Percentiles rank a stretch among this genome's conserved stretches.
Evolutionary conservation across 2,113 vertebrate species (phyloP).

Genomic region (Ammospiza nelsoni): DNA sequence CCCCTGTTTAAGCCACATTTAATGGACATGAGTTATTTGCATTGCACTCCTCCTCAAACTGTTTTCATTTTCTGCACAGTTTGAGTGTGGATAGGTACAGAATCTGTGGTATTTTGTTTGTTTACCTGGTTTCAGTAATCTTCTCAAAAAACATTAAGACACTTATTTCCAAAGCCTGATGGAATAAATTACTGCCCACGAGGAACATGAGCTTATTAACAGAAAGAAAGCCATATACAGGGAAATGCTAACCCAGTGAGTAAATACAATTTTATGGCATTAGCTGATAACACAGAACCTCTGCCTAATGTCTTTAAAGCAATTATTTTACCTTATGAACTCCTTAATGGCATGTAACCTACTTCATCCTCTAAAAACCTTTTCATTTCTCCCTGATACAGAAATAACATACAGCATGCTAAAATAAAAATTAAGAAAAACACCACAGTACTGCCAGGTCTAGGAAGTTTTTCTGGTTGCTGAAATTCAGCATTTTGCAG

Average conservation of each 20-base stretch:
- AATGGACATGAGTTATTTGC: not conserved
- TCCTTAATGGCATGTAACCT: constrained; percentile 6
- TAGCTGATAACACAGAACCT: constrained; percentile 24
- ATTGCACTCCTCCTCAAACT: not conserved
- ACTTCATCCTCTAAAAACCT: constrained; percentile 3
- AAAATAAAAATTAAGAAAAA: not conserved
- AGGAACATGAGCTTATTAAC: constrained; percentile 19
- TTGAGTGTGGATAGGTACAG: not conserved
- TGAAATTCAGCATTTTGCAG: not conserved
- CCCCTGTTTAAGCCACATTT: not conserved
- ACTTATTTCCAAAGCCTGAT: not conserved
- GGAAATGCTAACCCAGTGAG: not conserved
- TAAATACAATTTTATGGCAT: constrained; percentile 36
- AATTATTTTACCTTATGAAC: constrained; percentile 19
- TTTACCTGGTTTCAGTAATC: not conserved
- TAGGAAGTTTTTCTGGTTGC: not conserved
- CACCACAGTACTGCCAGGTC: not conserved
- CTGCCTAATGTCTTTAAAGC: constrained; percentile 1
- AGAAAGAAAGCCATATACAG: not conserved
- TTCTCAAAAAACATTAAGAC: not conserved
- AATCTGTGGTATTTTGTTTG: not conserved
- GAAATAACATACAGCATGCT: not conserved
- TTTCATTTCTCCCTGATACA: not conserved
- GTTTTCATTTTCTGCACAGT: not conserved
- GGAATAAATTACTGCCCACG: not conserved